Evolutionary conservation across 2,113 vertebrate species (phyloP).

Genomic region (Alosa alosa): DNA sequence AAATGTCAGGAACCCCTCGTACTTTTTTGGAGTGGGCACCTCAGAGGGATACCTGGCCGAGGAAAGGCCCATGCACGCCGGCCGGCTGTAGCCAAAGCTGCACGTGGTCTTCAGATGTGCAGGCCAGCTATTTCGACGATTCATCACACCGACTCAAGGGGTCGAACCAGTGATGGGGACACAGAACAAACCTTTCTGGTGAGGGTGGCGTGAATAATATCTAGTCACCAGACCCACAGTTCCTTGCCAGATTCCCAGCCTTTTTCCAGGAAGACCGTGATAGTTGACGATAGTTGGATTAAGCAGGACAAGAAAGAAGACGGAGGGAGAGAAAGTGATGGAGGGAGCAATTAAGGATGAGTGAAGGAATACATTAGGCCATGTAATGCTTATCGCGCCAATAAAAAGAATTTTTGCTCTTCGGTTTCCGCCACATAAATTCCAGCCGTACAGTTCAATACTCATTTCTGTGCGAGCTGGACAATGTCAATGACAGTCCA

Average conservation of each 20-base stretch:
- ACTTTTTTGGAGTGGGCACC: not conserved
- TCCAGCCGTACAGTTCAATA: not conserved
- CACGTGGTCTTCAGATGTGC: constrained; percentile 5
- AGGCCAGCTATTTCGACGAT: not conserved
- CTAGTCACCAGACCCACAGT: not conserved
- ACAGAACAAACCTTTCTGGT: not conserved
- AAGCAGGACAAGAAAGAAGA: not conserved
- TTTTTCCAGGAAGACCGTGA: not conserved
- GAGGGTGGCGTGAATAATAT: not conserved
- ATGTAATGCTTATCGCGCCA: not conserved
- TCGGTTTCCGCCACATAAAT: not conserved
- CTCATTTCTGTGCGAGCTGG: not conserved
- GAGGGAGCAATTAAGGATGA: constrained; percentile 4
- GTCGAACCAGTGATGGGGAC: not conserved
- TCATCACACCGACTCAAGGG: not conserved
- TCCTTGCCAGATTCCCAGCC: not conserved
- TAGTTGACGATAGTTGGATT: not conserved
- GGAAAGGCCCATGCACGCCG: not conserved
- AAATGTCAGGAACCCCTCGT: not conserved
- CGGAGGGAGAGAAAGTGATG: not conserved
- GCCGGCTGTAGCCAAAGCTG: not conserved
- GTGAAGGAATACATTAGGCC: not conserved
- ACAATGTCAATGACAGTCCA: not conserved
- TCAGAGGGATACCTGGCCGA: not conserved
- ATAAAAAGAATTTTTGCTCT: not conserved